Evolutionary conservation across 2,888 invertebrate species (phyloP).

Genomic region (Mimas tiliae): DNA sequence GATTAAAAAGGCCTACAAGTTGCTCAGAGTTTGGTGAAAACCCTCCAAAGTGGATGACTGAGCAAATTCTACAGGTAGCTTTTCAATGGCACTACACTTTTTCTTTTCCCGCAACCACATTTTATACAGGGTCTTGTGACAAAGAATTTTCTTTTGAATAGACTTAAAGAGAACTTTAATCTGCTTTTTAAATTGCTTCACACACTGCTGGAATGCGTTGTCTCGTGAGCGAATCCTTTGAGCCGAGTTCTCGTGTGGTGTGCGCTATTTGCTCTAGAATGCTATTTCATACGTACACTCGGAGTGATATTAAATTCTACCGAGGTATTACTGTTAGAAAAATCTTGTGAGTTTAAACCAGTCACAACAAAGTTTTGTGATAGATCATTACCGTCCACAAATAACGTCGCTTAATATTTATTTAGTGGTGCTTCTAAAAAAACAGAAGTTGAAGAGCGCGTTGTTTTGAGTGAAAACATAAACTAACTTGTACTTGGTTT

Average conservation of each 20-base stretch:
- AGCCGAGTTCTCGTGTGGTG: slow-evolving; percentile 12
- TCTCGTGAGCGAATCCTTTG: slow-evolving; percentile 13
- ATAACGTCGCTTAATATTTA: slow-evolving; percentile 67
- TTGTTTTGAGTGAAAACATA: slow-evolving; percentile 76
- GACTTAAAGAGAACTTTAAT: slow-evolving; percentile 39
- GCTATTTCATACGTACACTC: slow-evolving; percentile 9
- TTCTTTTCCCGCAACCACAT: slow-evolving; percentile 23
- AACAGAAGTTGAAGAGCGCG: slow-evolving; percentile 78
- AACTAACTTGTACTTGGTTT: slow-evolving; percentile 48
- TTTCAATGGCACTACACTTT: slow-evolving; percentile 30
- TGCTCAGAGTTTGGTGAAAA: slow-evolving; percentile 38
- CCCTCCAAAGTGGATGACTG: slow-evolving; percentile 34
- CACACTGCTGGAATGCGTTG: slow-evolving; percentile 33
- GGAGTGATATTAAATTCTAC: slow-evolving; percentile 2
- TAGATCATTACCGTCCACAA: slow-evolving; percentile 57
- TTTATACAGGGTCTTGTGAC: slow-evolving; percentile 26
- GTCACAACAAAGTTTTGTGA: slow-evolving; percentile 2
- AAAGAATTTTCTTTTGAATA: slow-evolving; percentile 20
- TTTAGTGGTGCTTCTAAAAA: slow-evolving; percentile 67
- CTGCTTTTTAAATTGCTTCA: slow-evolving; percentile 41
- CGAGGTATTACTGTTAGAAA: neutral
- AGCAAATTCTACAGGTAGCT: slow-evolving; percentile 34
- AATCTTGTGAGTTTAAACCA: neutral
- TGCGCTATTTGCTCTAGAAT: slow-evolving; percentile 4
- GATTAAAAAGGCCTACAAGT: slow-evolving; percentile 51